These are phyloP conservation scores for Bradypus variegatus DNA, from an alignment of 2,797 vertebrate species.

Conservation along the genomic window DNA sequence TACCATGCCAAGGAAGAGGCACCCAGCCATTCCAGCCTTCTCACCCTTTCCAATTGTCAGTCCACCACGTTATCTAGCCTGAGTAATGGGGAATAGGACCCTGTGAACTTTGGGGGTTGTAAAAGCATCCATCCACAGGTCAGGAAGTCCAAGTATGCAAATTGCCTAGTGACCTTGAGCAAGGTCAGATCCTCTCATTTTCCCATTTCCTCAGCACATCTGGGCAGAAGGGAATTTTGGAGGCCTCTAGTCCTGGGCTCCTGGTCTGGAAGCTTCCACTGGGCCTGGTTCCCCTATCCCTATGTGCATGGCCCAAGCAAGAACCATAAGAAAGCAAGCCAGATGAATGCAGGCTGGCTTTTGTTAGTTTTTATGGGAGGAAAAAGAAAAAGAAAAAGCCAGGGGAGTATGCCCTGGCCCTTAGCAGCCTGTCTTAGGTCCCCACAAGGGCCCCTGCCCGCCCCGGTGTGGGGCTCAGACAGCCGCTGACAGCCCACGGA, in stretches of 20 bases:
- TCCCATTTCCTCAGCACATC: neutral
- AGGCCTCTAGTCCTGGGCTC: neutral
- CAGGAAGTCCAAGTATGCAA: neutral
- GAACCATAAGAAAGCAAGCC: neutral
- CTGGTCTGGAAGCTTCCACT: neutral
- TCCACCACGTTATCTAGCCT: neutral
- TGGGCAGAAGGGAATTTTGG: neutral
- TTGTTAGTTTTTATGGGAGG: neutral
- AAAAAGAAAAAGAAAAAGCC: neutral
- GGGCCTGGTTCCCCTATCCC: neutral
- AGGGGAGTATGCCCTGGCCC: neutral
- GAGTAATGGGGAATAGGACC: neutral
- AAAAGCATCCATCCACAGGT: neutral
- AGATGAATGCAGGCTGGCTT: neutral
- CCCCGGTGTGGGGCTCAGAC: neutral
- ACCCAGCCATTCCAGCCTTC: too few species aligned
- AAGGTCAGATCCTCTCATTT: neutral
- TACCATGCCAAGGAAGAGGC: neutral
- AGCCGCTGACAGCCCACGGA: constrained; percentile 62
- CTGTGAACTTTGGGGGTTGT: neutral
- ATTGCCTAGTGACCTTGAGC: neutral
- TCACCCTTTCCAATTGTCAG: neutral
- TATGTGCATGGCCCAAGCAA: neutral
- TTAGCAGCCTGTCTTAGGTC: neutral
- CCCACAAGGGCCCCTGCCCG: neutral